These are phyloP conservation scores for Bimastos eiseni DNA, from an alignment of 2,888 invertebrate species.

Conservation along the genomic window DNA sequence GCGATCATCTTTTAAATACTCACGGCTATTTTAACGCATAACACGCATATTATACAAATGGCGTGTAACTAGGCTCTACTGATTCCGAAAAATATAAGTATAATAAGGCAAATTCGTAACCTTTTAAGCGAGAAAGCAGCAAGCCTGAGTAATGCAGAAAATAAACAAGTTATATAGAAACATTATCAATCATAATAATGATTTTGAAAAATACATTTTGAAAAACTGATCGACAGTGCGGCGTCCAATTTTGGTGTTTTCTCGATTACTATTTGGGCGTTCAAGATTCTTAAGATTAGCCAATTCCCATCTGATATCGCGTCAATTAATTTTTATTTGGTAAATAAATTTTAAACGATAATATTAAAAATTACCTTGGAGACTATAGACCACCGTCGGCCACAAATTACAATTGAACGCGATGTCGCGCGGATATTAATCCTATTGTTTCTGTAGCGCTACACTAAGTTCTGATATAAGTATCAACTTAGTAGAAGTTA, in stretches of 20 bases:
- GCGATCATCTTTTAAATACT: no score
- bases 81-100: neutral
- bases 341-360: neutral
- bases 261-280: neutral
- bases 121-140: neutral
- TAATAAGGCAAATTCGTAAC: neutral
- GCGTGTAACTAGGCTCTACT: neutral
- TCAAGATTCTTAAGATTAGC: neutral
- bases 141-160: neutral
- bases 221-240: neutral
- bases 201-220: no score
- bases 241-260: neutral
- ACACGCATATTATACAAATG: neutral
- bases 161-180: neutral
- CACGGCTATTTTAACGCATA: neutral
- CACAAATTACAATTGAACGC: neutral
- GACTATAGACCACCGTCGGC: conserved; percentile 13
- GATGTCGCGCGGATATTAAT: neutral
- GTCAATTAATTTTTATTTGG: neutral
- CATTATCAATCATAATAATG: neutral
- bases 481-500: neutral
- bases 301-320: neutral
- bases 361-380: neutral
- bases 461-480: neutral
- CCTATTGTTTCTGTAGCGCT: neutral